Evolutionary conservation across 2,888 invertebrate genomes (phyloP).

Genomic region (Megaustenia siamemsis): DNA sequence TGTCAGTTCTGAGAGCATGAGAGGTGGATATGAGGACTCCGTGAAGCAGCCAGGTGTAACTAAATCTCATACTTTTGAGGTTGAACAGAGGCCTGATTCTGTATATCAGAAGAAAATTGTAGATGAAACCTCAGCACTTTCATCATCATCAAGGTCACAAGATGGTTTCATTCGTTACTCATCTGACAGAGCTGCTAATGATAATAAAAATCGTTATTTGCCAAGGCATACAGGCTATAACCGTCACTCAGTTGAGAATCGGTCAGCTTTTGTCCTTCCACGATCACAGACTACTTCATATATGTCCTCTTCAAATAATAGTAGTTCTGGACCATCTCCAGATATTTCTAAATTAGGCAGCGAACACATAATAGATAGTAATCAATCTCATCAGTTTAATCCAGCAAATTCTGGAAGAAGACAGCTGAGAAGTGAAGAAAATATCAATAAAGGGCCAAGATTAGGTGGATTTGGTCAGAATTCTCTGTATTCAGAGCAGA

Average conservation of each 20-base stretch:
- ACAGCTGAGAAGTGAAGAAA: slow-evolving; percentile 12
- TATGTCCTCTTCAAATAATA: slow-evolving; percentile 43
- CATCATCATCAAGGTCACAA: slow-evolving; percentile 45
- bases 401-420: slow-evolving; percentile 17
- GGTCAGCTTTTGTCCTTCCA: slow-evolving; percentile 45
- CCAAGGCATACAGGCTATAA: slow-evolving; percentile 39
- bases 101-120: slow-evolving; percentile 14
- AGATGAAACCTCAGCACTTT: slow-evolving; percentile 37
- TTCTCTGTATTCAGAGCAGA: slow-evolving; percentile 23
- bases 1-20: slow-evolving; percentile 23
- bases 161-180: slow-evolving; percentile 49
- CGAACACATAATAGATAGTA: slow-evolving; percentile 4
- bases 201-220: slow-evolving; percentile 38
- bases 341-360: slow-evolving; percentile 28
- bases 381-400: slow-evolving; percentile 35
- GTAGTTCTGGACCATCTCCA: not conserved
- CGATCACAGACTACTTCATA: slow-evolving; percentile 56
- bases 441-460: slow-evolving; percentile 19
- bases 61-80: slow-evolving; percentile 25
- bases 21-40: slow-evolving; percentile 29
- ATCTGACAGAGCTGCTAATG: slow-evolving; percentile 45
- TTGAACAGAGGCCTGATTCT: not conserved
- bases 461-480: slow-evolving; percentile 31
- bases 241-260: slow-evolving; percentile 34
- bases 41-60: not conserved